Evolutionary conservation across 2,888 invertebrate genomes (phyloP).

Genomic region (Drosophila ezoana): DNA sequence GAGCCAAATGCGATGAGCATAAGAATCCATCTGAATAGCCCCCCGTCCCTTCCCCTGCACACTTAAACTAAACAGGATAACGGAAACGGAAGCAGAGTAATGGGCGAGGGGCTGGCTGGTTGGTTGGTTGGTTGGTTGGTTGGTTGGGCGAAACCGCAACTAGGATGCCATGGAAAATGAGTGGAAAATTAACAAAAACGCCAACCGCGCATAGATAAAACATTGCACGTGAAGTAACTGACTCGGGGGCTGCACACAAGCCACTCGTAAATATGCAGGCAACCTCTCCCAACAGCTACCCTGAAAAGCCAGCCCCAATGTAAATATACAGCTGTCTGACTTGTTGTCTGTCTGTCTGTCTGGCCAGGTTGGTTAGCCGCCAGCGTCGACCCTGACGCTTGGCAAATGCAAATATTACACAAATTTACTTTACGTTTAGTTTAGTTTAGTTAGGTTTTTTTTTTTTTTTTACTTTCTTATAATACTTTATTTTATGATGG

Average conservation of each 20-base stretch:
- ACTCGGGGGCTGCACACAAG: slow-evolving; percentile 18
- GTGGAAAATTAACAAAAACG: slow-evolving; percentile 75
- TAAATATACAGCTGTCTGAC: slow-evolving; percentile 55
- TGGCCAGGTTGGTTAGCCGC: slow-evolving; percentile 32
- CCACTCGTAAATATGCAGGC: slow-evolving; percentile 31
- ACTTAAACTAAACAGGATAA: slow-evolving; percentile 16
- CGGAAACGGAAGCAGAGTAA: slow-evolving; percentile 34
- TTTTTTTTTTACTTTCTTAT: slow-evolving; percentile 33
- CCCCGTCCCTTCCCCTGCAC: not conserved
- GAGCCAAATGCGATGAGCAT: slow-evolving; percentile 68
- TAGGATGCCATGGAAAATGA: slow-evolving; percentile 64
- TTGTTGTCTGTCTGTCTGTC: slow-evolving; percentile 5
- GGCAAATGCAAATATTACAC: slow-evolving; percentile 71
- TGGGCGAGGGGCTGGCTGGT: not conserved
- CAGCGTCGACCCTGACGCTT: slow-evolving; percentile 58
- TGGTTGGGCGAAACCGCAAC: slow-evolving; percentile 17
- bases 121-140: not conserved
- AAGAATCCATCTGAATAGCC: slow-evolving; percentile 45
- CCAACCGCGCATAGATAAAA: slow-evolving; percentile 60
- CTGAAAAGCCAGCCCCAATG: not conserved
- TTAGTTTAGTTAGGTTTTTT: not conserved
- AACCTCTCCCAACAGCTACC: not conserved
- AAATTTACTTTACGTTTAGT: slow-evolving; percentile 25
- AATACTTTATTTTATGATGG: slow-evolving; percentile 39
- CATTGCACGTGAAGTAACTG: slow-evolving; percentile 53